Conservation (phyloP, 2,797 vertebrate genomes). For the Cygnus olor region DNA sequence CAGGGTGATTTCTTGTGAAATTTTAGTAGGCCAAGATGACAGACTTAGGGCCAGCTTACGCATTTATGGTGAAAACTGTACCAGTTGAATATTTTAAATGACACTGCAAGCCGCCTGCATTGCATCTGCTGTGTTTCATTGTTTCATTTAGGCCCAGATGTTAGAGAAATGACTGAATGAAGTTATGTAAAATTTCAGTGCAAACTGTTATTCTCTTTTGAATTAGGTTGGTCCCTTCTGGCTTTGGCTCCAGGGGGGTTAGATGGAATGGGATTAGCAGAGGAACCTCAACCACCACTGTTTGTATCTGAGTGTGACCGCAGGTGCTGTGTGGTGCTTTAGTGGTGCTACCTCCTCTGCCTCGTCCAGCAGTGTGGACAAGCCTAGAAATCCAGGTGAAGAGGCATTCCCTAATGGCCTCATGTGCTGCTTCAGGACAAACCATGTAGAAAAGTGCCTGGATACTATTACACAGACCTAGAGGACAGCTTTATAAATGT, state of each 20-base stretch:
- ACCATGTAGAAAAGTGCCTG: not conserved
- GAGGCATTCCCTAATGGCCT: not conserved
- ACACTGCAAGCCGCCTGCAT: not conserved
- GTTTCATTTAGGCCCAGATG: conserved; percentile 8
- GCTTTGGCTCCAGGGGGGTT: not conserved
- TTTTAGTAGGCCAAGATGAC: fast-evolving
- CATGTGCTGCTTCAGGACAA: not conserved
- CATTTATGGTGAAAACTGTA: not conserved
- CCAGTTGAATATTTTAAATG: not conserved
- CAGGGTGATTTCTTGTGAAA: not conserved
- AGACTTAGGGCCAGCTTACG: not conserved
- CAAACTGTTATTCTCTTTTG: not conserved
- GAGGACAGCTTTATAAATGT: not conserved
- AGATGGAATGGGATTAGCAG: not conserved
- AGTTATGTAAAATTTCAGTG: not conserved
- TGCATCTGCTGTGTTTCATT: not conserved
- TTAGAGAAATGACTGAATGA: not conserved
- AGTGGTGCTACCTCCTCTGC: not conserved
- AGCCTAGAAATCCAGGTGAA: not conserved
- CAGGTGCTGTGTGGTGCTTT: not conserved
- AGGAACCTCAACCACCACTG: fast-evolving
- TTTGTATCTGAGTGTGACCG: not conserved
- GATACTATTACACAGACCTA: fast-evolving
- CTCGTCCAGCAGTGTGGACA: fast-evolving
- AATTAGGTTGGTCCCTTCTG: not conserved